Base-by-base conservation (phyloP, 1,140 invertebrate genomes). In the Leucophenga varia region DNA sequence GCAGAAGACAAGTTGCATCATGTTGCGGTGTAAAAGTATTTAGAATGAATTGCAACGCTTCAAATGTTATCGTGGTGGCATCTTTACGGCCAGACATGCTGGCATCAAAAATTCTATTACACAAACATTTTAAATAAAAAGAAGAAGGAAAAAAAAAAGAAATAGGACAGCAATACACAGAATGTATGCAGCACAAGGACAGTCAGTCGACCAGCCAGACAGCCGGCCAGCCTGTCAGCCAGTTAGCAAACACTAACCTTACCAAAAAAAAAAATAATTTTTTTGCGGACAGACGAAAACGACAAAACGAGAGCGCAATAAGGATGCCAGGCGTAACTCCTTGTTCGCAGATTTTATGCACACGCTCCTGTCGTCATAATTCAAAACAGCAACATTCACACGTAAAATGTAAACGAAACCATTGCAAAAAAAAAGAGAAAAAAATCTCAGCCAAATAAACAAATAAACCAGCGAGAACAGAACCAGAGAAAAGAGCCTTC, bases 21-120 rank as follows among this genome's bases (percentile, higher is more conserved):
- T n/a, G n/a, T n/a, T n/a, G n/a, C n/a, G n/a, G n/a, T n/a, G n/a
- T n/a, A n/a, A n/a, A n/a, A n/a, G n/a, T n/a, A n/a, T n/a, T n/a
- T n/a, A n/a, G n/a, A n/a, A n/a, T n/a, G n/a, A n/a, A n/a, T n/a
- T n/a, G n/a, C n/a, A n/a, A n/a, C n/a, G n/a, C 63, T 55, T 67
- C 67, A 63, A 65, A 63, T 63, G 61, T 67, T 65, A 65, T 67
- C 61, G 51, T 61, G 61, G 63, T 63, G 61, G 61, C 64, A 67
- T 67, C 61, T 67, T 65, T 63, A 63, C 44, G 42, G 50, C 53
- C 61, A 65, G 63, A 65, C 63, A 67, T 63, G 63, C 63, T 59
- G 63, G 63, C 63, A 65, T 65, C 63, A 65, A 65, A 65, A 65
- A 65, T 65, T 65, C 63, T 65, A 65, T 65, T 65, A 65, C 63